phyloP scores from a whole-genome alignment of 2,797 vertebrate genomes.

The Mionectes olivaceus region DNA sequence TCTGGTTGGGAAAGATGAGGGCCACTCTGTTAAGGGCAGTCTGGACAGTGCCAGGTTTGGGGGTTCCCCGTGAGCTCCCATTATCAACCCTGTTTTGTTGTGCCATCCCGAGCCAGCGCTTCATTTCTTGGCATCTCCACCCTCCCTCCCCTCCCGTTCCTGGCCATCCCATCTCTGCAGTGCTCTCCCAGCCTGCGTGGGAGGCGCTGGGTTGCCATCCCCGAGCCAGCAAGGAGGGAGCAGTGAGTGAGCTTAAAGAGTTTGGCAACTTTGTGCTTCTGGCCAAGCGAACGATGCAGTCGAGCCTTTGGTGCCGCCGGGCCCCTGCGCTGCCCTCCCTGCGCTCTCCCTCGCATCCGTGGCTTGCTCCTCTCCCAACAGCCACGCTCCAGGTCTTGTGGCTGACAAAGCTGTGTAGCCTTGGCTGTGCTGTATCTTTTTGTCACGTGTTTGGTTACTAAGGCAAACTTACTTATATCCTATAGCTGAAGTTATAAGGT shows the following conservation, averaged over 20 bases:
- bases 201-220: background rate
- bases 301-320: background rate
- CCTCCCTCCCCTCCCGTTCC: background rate
- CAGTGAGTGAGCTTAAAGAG: background rate
- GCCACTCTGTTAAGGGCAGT: background rate
- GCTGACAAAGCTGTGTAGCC: background rate
- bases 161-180: background rate
- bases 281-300: fast-evolving
- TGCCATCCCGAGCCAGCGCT: background rate
- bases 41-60: background rate
- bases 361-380: background rate
- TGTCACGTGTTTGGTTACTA: constrained; percentile 5
- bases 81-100: fast-evolving
- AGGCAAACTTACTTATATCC: background rate
- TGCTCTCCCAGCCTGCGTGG: fast-evolving
- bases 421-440: constrained; percentile 7
- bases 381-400: background rate
- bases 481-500: constrained; percentile 1
- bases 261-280: background rate
- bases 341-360: background rate
- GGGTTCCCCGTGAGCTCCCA: background rate
- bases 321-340: background rate
- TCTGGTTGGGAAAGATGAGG: background rate
- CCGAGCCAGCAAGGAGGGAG: background rate
- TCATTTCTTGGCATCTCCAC: background rate